A percentile compares a stretch with the other conserved stretches of the same genome.
These are phyloP conservation scores for Choristoneura rosaceana DNA, from an alignment of 2,888 invertebrate genomes.

Conservation along the genomic window DNA sequence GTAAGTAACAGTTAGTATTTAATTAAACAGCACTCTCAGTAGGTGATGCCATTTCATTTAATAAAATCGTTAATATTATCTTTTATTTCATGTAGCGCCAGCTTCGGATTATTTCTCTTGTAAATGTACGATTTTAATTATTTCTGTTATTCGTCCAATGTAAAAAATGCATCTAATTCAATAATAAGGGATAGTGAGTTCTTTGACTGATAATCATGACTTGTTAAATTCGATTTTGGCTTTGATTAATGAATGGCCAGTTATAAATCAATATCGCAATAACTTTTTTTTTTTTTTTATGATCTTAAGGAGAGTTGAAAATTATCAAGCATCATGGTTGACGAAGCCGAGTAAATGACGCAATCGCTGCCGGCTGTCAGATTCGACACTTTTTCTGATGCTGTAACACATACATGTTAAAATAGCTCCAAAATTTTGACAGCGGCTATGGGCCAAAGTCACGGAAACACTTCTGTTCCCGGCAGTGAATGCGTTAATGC, in stretches of 20 bases:
- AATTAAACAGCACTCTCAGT: constrained; percentile 36
- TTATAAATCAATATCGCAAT: not conserved
- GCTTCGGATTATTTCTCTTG: not conserved
- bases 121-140: not conserved
- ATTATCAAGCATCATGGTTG: not conserved
- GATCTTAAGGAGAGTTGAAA: not conserved
- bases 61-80: not conserved
- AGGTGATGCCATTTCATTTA: constrained; percentile 28
- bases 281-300: not conserved
- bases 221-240: not conserved
- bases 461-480: no score
- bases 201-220: constrained; percentile 10
- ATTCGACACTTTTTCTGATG: no score
- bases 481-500: not conserved
- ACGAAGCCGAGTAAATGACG: not conserved
- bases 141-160: not conserved
- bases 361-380: no score
- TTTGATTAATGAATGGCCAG: not conserved
- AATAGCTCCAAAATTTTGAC: no score
- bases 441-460: no score
- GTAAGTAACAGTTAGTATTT: constrained; percentile 28
- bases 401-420: no score
- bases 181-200: not conserved
- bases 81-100: not conserved
- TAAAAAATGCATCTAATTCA: not conserved